A percentile compares a stretch with the other conserved stretches of the same genome.
Evolutionary conservation across 2,888 invertebrate genomes (phyloP).

Genomic region (Drosophila cracens): DNA sequence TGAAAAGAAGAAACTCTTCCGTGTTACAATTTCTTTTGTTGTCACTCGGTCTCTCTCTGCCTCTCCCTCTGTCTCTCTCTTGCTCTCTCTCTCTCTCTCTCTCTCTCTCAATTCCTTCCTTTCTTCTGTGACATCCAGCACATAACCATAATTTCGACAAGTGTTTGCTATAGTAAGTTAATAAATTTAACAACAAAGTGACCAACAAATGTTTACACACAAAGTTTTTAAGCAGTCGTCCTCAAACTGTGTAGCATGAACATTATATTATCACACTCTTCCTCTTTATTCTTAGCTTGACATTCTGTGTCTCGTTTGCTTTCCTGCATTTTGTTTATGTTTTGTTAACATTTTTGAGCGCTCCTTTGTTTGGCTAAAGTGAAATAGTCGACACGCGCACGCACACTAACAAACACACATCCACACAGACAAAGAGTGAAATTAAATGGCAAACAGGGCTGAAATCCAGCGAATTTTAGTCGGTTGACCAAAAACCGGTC

Average conservation of each 20-base stretch:
- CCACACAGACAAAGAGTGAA: neutral
- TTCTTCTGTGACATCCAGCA: neutral
- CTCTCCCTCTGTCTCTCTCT: no score
- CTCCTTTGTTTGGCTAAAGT: constrained; percentile 44
- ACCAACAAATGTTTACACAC: constrained; percentile 13
- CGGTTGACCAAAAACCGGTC: constrained; percentile 41
- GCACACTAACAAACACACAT: constrained; percentile 11
- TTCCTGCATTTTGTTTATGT: constrained; percentile 36
- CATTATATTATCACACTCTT: constrained; percentile 3
- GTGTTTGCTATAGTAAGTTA: constrained; percentile 19
- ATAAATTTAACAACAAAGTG: constrained; percentile 23
- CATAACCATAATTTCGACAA: neutral
- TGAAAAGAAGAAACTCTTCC: neutral
- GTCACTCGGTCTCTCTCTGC: neutral
- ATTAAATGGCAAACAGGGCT: constrained; percentile 26
- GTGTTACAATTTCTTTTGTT: neutral
- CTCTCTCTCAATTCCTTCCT: neutral
- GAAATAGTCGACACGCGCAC: constrained; percentile 38
- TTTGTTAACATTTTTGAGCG: constrained; percentile 43
- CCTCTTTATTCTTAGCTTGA: neutral
- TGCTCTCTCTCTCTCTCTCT: neutral
- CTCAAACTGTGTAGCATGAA: neutral
- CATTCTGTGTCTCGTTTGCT: constrained; percentile 12
- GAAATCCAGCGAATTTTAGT: constrained; percentile 27
- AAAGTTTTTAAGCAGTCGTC: neutral